Evolutionary conservation across 2,888 invertebrate species (phyloP).

Genomic region (Caenorhabditis sp.): DNA sequence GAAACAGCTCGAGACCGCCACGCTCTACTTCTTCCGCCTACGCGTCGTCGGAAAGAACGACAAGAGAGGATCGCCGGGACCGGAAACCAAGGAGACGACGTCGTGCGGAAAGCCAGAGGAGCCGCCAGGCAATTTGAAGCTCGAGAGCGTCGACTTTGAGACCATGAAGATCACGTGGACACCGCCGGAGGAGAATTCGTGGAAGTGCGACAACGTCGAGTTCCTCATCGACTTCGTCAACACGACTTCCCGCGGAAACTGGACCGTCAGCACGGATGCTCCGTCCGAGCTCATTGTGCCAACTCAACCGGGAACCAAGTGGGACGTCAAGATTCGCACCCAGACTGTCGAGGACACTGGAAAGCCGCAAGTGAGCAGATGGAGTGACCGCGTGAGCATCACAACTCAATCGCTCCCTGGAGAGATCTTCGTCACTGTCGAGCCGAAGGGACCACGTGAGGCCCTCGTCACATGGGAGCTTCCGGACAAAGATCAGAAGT

Average conservation of each 20-base stretch:
- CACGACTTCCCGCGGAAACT: conserved; percentile 70
- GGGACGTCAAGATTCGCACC: conserved; percentile 78
- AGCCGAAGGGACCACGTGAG: conserved; percentile 74
- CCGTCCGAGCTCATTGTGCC: conserved; percentile 64
- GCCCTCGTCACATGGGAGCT: conserved; percentile 78
- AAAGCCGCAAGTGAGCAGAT: conserved; percentile 71
- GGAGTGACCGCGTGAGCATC: conserved; percentile 73
- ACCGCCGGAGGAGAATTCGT: conserved; percentile 75
- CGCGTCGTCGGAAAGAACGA: conserved; percentile 78
- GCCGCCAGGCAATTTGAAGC: conserved; percentile 73
- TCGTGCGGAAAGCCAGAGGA: conserved; percentile 78
- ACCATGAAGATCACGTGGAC: conserved; percentile 75
- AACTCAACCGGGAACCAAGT: conserved; percentile 76
- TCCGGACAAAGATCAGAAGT: conserved; percentile 76
- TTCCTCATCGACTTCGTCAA: conserved; percentile 77
- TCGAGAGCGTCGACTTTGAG: conserved; percentile 76
- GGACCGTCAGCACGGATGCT: conserved; percentile 67
- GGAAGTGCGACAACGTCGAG: conserved; percentile 78
- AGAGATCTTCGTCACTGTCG: conserved; percentile 77
- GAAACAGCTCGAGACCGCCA: conserved; percentile 75
- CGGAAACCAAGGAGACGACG: conserved; percentile 77
- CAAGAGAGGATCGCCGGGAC: conserved; percentile 78
- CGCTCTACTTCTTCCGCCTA: conserved; percentile 79
- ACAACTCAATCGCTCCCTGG: conserved; percentile 75
- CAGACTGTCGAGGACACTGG: conserved; percentile 78